phyloP scores from a whole-genome alignment of 2,113 vertebrate species.

The Vombatus ursinus region DNA sequence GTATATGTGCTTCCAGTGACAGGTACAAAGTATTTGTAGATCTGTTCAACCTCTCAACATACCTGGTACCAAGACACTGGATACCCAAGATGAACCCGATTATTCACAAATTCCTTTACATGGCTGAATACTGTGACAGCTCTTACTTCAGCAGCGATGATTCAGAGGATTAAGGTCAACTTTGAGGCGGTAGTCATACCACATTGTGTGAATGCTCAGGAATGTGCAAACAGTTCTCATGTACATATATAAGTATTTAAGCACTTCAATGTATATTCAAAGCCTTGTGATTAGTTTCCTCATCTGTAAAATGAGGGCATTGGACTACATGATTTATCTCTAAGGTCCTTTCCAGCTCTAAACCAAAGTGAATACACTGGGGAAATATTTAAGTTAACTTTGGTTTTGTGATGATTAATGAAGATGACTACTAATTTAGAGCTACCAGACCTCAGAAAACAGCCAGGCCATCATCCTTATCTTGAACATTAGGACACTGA shows the following conservation, averaged over 20 bases:
- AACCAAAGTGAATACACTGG: neutral
- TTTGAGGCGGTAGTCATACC: neutral
- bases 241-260: conserved; percentile 75
- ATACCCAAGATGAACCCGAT: conserved; percentile 94
- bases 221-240: neutral
- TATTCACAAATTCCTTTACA: conserved; percentile 94
- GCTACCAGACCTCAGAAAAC: neutral
- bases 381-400: conserved; percentile 18
- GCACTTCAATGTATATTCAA: neutral
- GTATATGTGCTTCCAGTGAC: conserved; percentile 86
- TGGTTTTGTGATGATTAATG: neutral
- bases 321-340: neutral
- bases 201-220: neutral
- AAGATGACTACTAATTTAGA: neutral
- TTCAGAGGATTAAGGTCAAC: conserved; percentile 87
- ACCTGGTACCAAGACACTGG: conserved; percentile 94
- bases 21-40: conserved; percentile 99
- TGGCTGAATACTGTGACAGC: conserved; percentile 94
- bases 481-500: neutral
- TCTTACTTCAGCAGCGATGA: conserved; percentile 98
- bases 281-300: conserved; percentile 1
- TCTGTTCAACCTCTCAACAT: conserved; percentile 96
- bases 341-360: neutral
- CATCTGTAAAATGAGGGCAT: neutral
- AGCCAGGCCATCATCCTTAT: neutral